phyloP scores from a whole-genome alignment of 2,888 invertebrate species.

The Aporophyla lueneburgensis region DNA sequence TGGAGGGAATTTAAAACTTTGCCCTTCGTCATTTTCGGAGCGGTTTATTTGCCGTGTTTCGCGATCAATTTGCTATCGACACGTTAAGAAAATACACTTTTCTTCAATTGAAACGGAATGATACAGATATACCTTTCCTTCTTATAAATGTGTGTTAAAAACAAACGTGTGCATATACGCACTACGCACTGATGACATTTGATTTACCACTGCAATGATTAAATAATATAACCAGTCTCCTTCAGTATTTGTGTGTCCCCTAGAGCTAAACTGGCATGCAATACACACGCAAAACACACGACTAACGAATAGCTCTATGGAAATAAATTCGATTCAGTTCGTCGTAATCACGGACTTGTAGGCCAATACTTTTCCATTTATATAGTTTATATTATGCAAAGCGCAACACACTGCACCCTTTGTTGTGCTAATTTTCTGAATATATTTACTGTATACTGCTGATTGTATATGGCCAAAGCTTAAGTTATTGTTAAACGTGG shows the following conservation, averaged over 20 bases:
- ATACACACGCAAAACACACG: slow-evolving; percentile 1
- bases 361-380: slow-evolving; percentile 31
- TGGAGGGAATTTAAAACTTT: neutral
- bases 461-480: neutral
- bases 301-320: slow-evolving; percentile 22
- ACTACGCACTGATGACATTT: neutral
- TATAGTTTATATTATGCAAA: slow-evolving; percentile 25
- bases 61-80: neutral
- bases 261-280: slow-evolving; percentile 6
- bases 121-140: neutral
- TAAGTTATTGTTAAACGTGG: slow-evolving; percentile 2
- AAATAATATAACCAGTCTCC: neutral
- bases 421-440: slow-evolving; percentile 20
- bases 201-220: slow-evolving; percentile 4
- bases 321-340: slow-evolving; percentile 37
- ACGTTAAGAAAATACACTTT: too few species aligned
- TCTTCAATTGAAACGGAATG: neutral
- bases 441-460: slow-evolving; percentile 9
- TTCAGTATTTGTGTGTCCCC: neutral
- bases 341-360: slow-evolving; percentile 5
- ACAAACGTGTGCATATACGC: neutral
- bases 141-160: neutral
- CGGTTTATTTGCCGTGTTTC: slow-evolving; percentile 4
- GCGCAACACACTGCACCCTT: slow-evolving; percentile 1
- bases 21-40: slow-evolving; percentile 1